phyloP scores from a whole-genome alignment of 1,140 invertebrate species.

The Cotesia chilonis region DNA sequence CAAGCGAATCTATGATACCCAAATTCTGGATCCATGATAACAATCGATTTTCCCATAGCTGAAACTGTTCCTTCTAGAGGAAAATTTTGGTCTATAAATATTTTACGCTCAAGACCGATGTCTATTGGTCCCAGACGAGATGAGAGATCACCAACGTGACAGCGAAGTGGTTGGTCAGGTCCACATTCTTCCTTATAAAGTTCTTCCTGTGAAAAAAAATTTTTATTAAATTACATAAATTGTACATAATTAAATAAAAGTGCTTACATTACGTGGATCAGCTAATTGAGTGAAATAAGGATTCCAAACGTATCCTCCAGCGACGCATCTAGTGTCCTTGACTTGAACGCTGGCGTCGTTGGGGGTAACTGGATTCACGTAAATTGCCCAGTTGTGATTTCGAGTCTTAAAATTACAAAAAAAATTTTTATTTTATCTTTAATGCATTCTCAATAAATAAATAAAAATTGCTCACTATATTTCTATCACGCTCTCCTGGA shows the following conservation, averaged over 20 bases:
- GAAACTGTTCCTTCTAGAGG: conserved; percentile 80
- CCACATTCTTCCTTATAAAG: conserved; percentile 88
- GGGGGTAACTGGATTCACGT: conserved; percentile 87
- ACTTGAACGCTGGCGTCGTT: conserved; percentile 87
- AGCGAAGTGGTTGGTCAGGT: conserved; percentile 84
- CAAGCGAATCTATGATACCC: conserved; percentile 81
- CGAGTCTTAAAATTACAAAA: conserved; percentile 69
- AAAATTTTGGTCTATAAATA: conserved; percentile 88
- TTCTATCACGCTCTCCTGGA: conserved; percentile 83
- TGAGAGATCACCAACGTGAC: conserved; percentile 92
- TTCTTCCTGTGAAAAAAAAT: conserved; percentile 71
- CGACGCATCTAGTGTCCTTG: conserved; percentile 83
- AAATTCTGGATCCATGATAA: conserved; percentile 81
- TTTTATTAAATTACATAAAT: neutral
- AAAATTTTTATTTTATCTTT: neutral
- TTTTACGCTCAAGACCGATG: conserved; percentile 78
- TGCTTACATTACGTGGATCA: conserved; percentile 84
- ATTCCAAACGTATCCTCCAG: conserved; percentile 92
- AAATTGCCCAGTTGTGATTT: conserved; percentile 92
- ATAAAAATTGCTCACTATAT: conserved; percentile 70
- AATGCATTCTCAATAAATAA: no score
- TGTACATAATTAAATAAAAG: neutral
- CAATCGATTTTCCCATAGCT: conserved; percentile 85
- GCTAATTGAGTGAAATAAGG: conserved; percentile 90
- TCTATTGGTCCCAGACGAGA: conserved; percentile 84